Evolutionary conservation across 1,140 invertebrate genomes (phyloP).

Genomic region (Harlomillsia oculata): DNA sequence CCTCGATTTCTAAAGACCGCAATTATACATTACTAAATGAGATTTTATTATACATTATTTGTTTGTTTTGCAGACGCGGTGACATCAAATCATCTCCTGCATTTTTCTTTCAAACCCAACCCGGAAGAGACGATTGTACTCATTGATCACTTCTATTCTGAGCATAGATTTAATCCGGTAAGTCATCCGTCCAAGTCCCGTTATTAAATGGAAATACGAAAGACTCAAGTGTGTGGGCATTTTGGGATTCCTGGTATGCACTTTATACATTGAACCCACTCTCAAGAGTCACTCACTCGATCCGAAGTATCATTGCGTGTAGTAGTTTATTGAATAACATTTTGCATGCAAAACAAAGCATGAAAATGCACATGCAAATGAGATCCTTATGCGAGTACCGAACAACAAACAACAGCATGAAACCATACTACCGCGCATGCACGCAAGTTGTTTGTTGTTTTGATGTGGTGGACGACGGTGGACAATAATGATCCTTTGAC

Average conservation of each 20-base stretch:
- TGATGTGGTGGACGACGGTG: no score
- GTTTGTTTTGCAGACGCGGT: not conserved
- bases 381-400: no score
- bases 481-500: no score
- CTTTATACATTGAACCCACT: not conserved
- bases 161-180: conserved; percentile 25
- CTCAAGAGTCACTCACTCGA: not conserved
- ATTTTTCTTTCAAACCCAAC: not conserved
- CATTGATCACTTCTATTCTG: conserved; percentile 19
- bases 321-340: no score
- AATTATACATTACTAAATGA: not conserved
- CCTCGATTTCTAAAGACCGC: not conserved
- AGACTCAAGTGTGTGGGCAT: not conserved
- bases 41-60: not conserved
- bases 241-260: not conserved
- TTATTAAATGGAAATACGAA: not conserved
- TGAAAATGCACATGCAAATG: no score
- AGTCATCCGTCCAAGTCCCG: not conserved
- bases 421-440: no score
- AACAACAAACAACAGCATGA: no score
- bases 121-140: conserved; percentile 17
- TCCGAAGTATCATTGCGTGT: not conserved
- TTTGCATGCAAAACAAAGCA: no score
- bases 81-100: not conserved
- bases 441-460: no score